These are phyloP conservation scores for Sylvia atricapilla DNA, from an alignment of 2,113 vertebrate genomes.

Conservation along the genomic window DNA sequence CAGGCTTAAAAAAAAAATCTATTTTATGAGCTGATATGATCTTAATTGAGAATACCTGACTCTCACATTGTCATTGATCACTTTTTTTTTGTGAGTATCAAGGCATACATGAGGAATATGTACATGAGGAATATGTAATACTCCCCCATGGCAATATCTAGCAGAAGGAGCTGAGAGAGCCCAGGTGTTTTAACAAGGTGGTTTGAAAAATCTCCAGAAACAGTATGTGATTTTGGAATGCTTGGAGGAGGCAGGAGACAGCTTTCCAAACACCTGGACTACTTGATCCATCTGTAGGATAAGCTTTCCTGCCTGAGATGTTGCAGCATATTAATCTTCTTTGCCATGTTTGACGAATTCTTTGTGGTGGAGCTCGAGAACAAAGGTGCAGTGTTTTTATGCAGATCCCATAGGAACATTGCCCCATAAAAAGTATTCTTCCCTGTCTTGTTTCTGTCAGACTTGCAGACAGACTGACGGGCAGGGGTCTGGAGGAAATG, in stretches of 20 bases:
- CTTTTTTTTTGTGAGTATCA: conserved; percentile 27
- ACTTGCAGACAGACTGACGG: not conserved
- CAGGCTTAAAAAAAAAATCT: not conserved
- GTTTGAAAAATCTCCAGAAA: conserved; percentile 49
- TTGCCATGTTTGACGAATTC: not conserved
- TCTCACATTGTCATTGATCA: conserved; percentile 26
- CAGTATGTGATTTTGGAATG: conserved; percentile 11
- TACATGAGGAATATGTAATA: not conserved
- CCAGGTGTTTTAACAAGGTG: conserved; percentile 28
- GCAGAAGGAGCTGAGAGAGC: not conserved
- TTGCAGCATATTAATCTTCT: not conserved
- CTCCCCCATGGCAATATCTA: not conserved
- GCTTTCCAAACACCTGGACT: conserved; percentile 58
- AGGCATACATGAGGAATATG: not conserved
- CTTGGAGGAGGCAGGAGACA: not conserved
- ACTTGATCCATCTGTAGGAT: conserved; percentile 28
- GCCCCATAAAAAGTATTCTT: not conserved
- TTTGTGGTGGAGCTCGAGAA: not conserved
- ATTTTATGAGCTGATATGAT: conserved; percentile 36
- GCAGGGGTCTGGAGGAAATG: not conserved
- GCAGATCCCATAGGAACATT: not conserved
- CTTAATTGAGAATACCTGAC: conserved; percentile 25
- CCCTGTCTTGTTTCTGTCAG: not conserved
- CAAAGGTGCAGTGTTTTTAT: not conserved
- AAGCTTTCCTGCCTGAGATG: not conserved